phyloP scores from a whole-genome alignment of 2,113 vertebrate species.

The Petrocephalus microphthalmus region DNA sequence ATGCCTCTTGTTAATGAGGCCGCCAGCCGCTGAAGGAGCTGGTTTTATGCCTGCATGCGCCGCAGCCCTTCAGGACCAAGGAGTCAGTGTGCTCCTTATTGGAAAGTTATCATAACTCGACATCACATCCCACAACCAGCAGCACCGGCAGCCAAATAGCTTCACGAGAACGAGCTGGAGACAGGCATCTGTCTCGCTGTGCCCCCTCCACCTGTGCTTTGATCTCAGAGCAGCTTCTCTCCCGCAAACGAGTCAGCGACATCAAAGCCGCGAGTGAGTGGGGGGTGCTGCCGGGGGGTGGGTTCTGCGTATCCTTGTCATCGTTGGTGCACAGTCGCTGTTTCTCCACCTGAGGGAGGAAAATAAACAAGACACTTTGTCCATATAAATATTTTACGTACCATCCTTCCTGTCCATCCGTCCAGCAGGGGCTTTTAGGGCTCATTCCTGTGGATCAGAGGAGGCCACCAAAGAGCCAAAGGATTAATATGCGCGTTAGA shows the following conservation, averaged over 20 bases:
- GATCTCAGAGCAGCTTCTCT: slow-evolving; percentile 15
- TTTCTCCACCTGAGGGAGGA: not conserved
- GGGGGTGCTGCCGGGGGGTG: not conserved
- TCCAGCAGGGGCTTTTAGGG: not conserved
- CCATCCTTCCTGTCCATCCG: not conserved
- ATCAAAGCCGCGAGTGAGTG: not conserved
- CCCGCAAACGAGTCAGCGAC: slow-evolving; percentile 1
- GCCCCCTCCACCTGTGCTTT: slow-evolving; percentile 10
- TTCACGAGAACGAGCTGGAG: not conserved
- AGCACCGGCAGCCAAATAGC: not conserved
- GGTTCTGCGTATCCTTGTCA: not conserved
- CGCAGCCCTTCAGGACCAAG: not conserved
- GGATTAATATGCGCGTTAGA: not conserved
- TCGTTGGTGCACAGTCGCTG: not conserved
- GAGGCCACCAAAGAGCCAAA: not conserved
- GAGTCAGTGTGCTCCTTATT: not conserved
- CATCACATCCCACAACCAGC: not conserved
- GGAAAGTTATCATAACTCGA: not conserved
- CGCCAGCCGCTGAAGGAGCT: not conserved
- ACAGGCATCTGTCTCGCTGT: not conserved
- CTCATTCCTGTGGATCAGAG: not conserved
- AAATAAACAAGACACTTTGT: slow-evolving; percentile 8
- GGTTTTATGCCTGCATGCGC: not conserved
- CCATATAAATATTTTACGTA: slow-evolving; percentile 2
- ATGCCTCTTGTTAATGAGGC: not conserved